Evolutionary conservation across 2,797 vertebrate genomes (phyloP).

Genomic region (Selene dorsalis): DNA sequence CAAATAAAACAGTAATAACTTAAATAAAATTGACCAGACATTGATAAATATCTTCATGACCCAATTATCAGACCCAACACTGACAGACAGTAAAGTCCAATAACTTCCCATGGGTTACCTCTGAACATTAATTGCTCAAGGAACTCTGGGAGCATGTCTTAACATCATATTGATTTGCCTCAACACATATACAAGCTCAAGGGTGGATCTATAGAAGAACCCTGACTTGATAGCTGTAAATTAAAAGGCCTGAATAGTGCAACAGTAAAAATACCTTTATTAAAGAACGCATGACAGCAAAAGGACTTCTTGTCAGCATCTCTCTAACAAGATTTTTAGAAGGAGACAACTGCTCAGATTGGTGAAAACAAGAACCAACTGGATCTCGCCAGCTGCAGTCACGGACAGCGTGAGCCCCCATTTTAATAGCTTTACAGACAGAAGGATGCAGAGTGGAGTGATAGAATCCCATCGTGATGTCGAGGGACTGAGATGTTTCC

Average conservation of each 20-base stretch:
- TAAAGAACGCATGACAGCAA: conserved; percentile 28
- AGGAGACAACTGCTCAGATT: conserved; percentile 32
- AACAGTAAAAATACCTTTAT: conserved; percentile 43
- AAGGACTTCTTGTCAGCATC: conserved; percentile 45
- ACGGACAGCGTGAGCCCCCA: conserved; percentile 55
- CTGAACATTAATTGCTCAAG: conserved; percentile 58
- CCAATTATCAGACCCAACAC: conserved; percentile 35
- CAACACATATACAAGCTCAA: conserved; percentile 21
- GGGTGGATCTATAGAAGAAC: conserved; percentile 26
- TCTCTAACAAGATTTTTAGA: conserved; percentile 45
- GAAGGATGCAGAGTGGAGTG: conserved; percentile 53
- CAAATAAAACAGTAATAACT: conserved; percentile 23
- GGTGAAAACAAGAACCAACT: conserved; percentile 43
- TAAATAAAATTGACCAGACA: conserved; percentile 5
- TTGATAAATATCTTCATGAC: conserved; percentile 34
- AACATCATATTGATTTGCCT: conserved; percentile 51
- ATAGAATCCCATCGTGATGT: conserved; percentile 46
- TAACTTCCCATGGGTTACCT: conserved; percentile 49
- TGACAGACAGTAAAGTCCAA: conserved; percentile 27
- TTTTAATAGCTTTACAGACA: conserved; percentile 64
- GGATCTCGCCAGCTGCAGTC: conserved; percentile 38
- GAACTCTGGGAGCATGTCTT: conserved; percentile 24
- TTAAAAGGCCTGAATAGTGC: conserved; percentile 16
- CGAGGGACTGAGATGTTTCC: conserved; percentile 65
- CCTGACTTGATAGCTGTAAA: conserved; percentile 3